A percentile compares a stretch with the other conserved stretches of the same genome.
These are phyloP conservation scores for Polydesmus complanatus DNA, from an alignment of 2,888 invertebrate genomes.

Conservation along the genomic window DNA sequence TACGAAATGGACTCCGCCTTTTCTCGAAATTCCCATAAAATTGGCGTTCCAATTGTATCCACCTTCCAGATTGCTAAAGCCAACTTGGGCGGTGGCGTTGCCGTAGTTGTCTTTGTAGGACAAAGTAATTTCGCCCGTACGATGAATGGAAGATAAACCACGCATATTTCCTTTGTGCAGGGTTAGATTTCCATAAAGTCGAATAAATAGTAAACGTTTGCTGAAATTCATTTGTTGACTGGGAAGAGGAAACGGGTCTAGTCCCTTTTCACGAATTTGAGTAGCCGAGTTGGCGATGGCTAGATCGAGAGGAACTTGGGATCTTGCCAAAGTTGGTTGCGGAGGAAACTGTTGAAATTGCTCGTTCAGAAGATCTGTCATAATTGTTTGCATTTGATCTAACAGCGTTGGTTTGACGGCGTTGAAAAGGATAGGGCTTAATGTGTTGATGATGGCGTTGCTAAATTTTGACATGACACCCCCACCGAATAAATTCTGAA, in stretches of 20 bases:
- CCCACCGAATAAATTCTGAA: conserved; percentile 48
- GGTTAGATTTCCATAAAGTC: conserved; percentile 44
- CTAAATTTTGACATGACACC: conserved; percentile 53
- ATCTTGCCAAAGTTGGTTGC: conserved; percentile 54
- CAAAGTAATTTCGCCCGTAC: conserved; percentile 22
- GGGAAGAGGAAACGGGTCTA: conserved; percentile 60
- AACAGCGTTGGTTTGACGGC: conserved; percentile 73
- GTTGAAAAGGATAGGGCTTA: conserved; percentile 68
- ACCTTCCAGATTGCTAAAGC: conserved; percentile 22
- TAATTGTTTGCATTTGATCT: conserved; percentile 51
- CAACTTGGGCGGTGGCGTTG: conserved; percentile 19
- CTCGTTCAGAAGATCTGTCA: conserved; percentile 56
- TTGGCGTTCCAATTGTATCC: conserved; percentile 21
- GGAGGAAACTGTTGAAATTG: conserved; percentile 55
- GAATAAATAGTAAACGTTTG: conserved; percentile 19
- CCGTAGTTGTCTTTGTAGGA: conserved; percentile 17
- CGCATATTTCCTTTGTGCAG: conserved; percentile 61
- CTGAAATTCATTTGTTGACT: conserved; percentile 19
- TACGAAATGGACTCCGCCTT: conserved; percentile 14
- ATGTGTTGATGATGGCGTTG: conserved; percentile 52
- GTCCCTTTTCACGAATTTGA: conserved; percentile 47
- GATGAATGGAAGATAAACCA: conserved; percentile 65
- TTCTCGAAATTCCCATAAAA: conserved; percentile 18
- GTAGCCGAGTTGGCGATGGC: conserved; percentile 59
- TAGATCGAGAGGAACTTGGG: conserved; percentile 72